Percentiles rank a stretch among this genome's conserved stretches.
Conservation (phyloP, 2,113 vertebrate species). For the Muntiacus reevesi region DNA sequence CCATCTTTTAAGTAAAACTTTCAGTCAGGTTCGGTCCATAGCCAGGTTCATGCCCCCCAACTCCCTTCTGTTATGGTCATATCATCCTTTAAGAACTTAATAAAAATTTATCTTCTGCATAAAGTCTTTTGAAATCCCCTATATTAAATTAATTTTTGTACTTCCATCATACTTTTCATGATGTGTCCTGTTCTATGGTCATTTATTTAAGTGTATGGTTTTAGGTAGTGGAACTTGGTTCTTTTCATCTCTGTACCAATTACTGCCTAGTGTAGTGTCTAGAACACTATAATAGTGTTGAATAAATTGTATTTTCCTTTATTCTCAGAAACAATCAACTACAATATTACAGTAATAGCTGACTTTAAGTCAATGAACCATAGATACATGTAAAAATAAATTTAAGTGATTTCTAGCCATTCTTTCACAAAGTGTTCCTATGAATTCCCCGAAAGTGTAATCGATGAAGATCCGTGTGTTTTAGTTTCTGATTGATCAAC, state of each 20-base stretch:
- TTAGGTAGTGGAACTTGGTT: not conserved
- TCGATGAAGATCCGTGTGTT: not conserved
- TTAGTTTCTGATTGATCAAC: not conserved
- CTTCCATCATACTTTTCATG: not conserved
- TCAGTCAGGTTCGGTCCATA: not conserved
- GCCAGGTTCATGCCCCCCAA: not conserved
- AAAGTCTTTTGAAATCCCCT: not conserved
- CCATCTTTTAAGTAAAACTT: not conserved
- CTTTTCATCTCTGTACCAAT: not conserved
- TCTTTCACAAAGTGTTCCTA: not conserved
- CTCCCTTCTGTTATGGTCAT: not conserved
- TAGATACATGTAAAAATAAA: not conserved
- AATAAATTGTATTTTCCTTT: not conserved
- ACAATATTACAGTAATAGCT: not conserved
- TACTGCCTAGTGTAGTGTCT: not conserved
- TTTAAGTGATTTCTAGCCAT: not conserved
- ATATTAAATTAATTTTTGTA: not conserved
- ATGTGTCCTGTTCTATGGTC: not conserved
- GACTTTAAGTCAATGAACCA: not conserved
- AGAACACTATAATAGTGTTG: not conserved
- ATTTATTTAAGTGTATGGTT: not conserved
- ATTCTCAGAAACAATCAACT: not conserved
- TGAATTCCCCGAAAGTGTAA: not conserved
- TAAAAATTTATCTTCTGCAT: not conserved
- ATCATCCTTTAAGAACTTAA: not conserved